These are phyloP conservation scores for Ciconia boyciana DNA, from an alignment of 2,113 vertebrate species.

Conservation along the genomic window DNA sequence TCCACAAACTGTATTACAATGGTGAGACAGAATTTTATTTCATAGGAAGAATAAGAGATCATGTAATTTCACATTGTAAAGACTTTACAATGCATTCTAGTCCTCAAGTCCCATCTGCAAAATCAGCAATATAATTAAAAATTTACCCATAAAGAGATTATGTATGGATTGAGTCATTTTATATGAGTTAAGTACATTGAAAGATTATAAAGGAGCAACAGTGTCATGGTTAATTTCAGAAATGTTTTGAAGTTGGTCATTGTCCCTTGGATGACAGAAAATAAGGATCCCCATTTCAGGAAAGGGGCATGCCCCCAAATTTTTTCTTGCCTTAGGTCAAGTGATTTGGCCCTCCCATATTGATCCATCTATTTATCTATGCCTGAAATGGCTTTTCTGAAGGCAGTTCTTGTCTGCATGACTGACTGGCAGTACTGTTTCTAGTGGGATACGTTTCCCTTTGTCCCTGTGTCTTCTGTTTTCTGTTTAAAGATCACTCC, in stretches of 20 bases:
- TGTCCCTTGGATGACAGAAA: conserved; percentile 24
- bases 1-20: not conserved
- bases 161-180: not conserved
- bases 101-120: not conserved
- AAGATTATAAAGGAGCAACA: not conserved
- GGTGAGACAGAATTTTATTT: not conserved
- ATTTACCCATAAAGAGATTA: not conserved
- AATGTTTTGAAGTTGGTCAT: conserved; percentile 25
- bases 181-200: not conserved
- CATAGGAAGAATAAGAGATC: not conserved
- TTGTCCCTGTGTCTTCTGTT: conserved; percentile 34
- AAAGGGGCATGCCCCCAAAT: conserved; percentile 36
- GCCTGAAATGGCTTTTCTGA: conserved; percentile 52
- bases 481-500: not conserved
- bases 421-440: conserved; percentile 46
- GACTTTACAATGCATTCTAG: not conserved
- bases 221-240: conserved; percentile 24
- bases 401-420: conserved; percentile 56
- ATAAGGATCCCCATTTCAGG: not conserved
- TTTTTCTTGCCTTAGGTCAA: conserved; percentile 59
- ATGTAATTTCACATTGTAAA: not conserved
- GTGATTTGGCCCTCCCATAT: conserved; percentile 62
- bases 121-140: not conserved
- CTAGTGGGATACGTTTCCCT: not conserved
- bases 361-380: conserved; percentile 57